phyloP scores from a whole-genome alignment of 2,797 vertebrate genomes.

The Leptatherina wallacei region DNA sequence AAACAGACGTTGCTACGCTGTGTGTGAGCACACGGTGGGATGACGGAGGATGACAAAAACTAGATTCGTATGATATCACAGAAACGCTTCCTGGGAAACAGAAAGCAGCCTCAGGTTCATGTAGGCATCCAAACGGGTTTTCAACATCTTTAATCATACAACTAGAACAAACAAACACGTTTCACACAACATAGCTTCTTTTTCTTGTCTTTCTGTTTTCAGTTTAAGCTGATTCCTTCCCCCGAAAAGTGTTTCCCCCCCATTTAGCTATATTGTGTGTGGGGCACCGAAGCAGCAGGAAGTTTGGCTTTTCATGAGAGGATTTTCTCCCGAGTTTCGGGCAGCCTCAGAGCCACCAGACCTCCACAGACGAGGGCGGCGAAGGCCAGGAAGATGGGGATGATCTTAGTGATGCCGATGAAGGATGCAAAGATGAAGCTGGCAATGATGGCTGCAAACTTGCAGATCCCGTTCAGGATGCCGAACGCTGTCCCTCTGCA shows the following conservation, averaged over 20 bases:
- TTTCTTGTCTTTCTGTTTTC: slow-evolving; percentile 31
- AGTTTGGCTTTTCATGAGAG: slow-evolving; percentile 88
- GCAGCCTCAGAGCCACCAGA: slow-evolving; percentile 91
- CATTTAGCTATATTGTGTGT: slow-evolving; percentile 24
- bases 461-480: slow-evolving; percentile 92
- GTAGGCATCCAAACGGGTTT: slow-evolving; percentile 66
- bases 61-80: slow-evolving; percentile 43
- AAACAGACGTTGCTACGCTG: slow-evolving; percentile 39
- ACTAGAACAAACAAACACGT: slow-evolving; percentile 47
- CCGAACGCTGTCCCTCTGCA: slow-evolving; percentile 94
- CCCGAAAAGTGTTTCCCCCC: slow-evolving; percentile 4
- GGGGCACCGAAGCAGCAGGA: slow-evolving; percentile 47
- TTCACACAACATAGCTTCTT: slow-evolving; percentile 32
- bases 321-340: slow-evolving; percentile 95
- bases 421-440: slow-evolving; percentile 96
- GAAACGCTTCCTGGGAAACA: slow-evolving; percentile 40
- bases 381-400: slow-evolving; percentile 96
- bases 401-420: slow-evolving; percentile 92
- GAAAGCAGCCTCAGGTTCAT: slow-evolving; percentile 64
- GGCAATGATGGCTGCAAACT: slow-evolving; percentile 93
- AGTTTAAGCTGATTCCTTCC: slow-evolving; percentile 33
- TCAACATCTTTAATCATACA: slow-evolving; percentile 30
- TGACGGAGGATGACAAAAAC: slow-evolving; percentile 44
- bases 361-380: slow-evolving; percentile 93
- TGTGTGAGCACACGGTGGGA: slow-evolving; percentile 25